These are phyloP conservation scores for Pinctada fucata DNA, from an alignment of 2,888 invertebrate genomes.

Conservation along the genomic window DNA sequence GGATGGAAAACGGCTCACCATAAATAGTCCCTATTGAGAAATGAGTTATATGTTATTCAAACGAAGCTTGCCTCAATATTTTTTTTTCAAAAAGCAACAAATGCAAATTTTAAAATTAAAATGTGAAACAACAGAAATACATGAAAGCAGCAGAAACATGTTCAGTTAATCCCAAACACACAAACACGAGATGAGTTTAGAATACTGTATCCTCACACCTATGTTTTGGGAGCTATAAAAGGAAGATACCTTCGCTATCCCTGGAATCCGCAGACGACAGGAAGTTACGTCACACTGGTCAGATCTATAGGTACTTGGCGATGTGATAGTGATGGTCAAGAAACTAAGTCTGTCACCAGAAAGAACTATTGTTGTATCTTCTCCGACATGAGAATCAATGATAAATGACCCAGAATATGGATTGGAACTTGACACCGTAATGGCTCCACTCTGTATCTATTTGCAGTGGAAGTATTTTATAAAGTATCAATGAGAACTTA, in stretches of 20 bases:
- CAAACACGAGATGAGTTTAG: no score
- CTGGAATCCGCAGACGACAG: slow-evolving; percentile 10
- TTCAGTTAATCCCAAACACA: no score
- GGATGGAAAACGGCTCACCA: no score
- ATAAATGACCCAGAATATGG: slow-evolving; percentile 38
- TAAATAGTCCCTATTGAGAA: no score
- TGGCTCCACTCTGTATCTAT: slow-evolving; percentile 30
- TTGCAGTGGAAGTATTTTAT: neutral
- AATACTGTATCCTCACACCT: no score
- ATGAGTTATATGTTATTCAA: no score
- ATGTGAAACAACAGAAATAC: no score
- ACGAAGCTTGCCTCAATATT: no score
- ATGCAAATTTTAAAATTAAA: no score
- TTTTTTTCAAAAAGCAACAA: no score
- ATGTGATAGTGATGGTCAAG: neutral
- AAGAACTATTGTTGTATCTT: slow-evolving; percentile 40
- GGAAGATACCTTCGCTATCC: neutral
- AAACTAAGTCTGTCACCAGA: neutral
- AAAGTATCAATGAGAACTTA: neutral
- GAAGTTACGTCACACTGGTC: neutral
- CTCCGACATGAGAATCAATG: slow-evolving; percentile 50
- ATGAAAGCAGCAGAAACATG: no score
- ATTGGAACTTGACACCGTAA: slow-evolving; percentile 14
- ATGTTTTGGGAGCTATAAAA: no score
- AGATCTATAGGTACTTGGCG: neutral